Evolutionary conservation across 1,140 invertebrate species (phyloP).

Genomic region (Lepidurus packardi): DNA sequence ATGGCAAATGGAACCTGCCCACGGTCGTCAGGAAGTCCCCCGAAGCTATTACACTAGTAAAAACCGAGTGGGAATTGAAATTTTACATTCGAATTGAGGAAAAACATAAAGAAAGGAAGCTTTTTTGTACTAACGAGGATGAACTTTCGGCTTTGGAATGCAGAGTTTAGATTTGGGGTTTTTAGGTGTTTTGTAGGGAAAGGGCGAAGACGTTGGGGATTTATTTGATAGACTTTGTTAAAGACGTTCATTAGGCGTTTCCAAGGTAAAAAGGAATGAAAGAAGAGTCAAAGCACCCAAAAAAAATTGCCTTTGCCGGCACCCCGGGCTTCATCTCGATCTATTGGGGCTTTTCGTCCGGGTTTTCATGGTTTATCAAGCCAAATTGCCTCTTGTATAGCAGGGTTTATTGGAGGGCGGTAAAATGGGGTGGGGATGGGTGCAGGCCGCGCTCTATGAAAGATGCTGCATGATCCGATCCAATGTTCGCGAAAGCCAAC

Average conservation of each 20-base stretch:
- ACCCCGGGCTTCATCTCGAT: background rate
- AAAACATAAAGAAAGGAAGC: background rate
- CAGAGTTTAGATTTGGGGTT: background rate
- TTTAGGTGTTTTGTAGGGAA: background rate
- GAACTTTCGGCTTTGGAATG: background rate
- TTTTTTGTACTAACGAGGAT: background rate
- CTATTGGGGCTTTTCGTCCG: no score
- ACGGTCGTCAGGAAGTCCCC: background rate
- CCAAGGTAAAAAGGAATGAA: background rate
- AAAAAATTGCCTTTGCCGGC: background rate
- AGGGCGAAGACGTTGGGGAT: background rate
- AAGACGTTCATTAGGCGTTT: constrained; percentile 19
- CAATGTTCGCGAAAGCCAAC: background rate
- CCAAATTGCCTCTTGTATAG: background rate
- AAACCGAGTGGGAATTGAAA: background rate
- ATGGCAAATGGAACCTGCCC: background rate
- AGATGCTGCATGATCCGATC: no score
- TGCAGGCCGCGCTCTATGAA: no score
- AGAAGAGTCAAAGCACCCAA: background rate
- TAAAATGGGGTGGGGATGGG: no score
- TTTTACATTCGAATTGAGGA: background rate
- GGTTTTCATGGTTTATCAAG: background rate
- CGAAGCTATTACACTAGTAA: background rate
- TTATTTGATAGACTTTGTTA: background rate
- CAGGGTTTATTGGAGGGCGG: no score